Percentiles rank a stretch among this genome's conserved stretches.
These are phyloP conservation scores for Parnassius glacialis DNA, from an alignment of 2,888 invertebrate species.

Conservation along the genomic window DNA sequence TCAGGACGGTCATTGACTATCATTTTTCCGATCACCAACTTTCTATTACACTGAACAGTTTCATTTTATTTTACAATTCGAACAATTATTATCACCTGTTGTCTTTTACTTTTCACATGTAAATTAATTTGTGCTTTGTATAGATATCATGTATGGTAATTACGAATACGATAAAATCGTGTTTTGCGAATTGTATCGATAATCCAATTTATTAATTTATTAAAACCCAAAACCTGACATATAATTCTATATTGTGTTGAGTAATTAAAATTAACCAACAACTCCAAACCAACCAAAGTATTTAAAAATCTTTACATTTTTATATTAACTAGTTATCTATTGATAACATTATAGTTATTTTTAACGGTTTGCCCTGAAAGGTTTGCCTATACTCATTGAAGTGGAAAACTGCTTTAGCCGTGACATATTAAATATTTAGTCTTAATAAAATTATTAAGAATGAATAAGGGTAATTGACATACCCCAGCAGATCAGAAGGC, in stretches of 20 bases:
- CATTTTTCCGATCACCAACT: constrained; percentile 40
- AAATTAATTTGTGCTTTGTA: constrained; percentile 15
- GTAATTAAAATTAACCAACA: not conserved
- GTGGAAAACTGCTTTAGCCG: too few relatives aligned
- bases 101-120: not conserved
- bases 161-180: constrained; percentile 10
- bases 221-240: constrained; percentile 1
- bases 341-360: too few relatives aligned
- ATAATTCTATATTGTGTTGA: not conserved
- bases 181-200: constrained; percentile 13
- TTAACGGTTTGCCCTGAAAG: too few relatives aligned
- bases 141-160: constrained; percentile 17
- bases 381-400: too few relatives aligned
- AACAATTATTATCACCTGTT: not conserved
- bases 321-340: too few relatives aligned
- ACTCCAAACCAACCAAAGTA: too few relatives aligned
- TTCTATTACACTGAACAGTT: constrained; percentile 36
- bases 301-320: too few relatives aligned
- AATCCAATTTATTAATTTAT: constrained; percentile 13
- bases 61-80: not conserved
- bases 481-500: too few relatives aligned
- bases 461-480: too few relatives aligned
- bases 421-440: too few relatives aligned
- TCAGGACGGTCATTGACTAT: constrained; percentile 56
- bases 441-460: too few relatives aligned